A percentile compares a stretch with the other conserved stretches of the same genome.
Evolutionary conservation across 2,113 vertebrate species (phyloP).

Genomic region (Excalfactoria chinensis): DNA sequence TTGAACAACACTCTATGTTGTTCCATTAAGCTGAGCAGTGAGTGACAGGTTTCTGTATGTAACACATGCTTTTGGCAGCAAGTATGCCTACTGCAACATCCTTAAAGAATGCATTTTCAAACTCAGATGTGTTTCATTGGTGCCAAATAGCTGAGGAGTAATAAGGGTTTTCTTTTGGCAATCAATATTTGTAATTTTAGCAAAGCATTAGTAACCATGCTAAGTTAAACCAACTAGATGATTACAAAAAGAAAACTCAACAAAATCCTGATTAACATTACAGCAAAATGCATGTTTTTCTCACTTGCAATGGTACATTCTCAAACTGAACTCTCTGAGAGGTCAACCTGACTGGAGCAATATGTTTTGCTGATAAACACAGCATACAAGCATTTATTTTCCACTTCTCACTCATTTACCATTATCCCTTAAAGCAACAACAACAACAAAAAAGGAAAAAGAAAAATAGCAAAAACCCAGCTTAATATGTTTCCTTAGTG

Average conservation of each 20-base stretch:
- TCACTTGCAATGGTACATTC: constrained; percentile 6
- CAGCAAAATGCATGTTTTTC: neutral
- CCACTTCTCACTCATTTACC: neutral
- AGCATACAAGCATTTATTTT: constrained; percentile 14
- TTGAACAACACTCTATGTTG: neutral
- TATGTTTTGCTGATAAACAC: constrained; percentile 1
- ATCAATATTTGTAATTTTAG: neutral
- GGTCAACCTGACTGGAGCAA: constrained; percentile 20
- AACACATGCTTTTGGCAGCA: neutral
- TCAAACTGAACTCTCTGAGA: constrained; percentile 21
- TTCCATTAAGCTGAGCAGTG: neutral
- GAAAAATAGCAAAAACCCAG: no score
- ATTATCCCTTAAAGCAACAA: neutral
- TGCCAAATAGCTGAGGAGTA: neutral
- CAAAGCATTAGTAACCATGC: neutral
- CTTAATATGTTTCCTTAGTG: neutral
- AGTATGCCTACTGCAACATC: neutral
- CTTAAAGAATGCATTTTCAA: neutral
- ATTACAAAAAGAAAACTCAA: neutral
- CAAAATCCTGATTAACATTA: constrained; percentile 4
- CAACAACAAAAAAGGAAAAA: neutral
- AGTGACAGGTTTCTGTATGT: neutral
- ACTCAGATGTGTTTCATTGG: neutral
- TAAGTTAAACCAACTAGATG: neutral
- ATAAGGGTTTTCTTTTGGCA: constrained; percentile 21